phyloP scores from a whole-genome alignment of 2,113 vertebrate genomes.

The Pteruthius melanotis region DNA sequence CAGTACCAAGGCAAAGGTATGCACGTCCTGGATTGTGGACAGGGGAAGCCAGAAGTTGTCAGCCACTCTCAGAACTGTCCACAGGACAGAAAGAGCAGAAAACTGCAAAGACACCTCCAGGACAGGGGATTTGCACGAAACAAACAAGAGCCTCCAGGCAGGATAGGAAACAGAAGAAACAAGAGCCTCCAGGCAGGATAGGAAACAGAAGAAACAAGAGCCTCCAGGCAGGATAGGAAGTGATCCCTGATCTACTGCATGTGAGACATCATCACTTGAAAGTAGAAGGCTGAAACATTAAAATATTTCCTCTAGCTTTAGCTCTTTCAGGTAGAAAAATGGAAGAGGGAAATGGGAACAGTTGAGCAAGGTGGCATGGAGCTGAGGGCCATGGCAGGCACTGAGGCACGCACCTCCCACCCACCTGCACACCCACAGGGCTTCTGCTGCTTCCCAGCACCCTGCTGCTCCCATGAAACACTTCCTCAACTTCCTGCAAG shows the following conservation, averaged over 20 bases:
- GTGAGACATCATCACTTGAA: not conserved
- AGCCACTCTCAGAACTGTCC: not conserved
- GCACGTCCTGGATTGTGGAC: accelerated
- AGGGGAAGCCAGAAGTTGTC: not conserved
- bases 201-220: too few relatives aligned
- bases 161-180: not conserved
- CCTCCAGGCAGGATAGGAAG: not conserved
- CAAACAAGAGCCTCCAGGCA: not conserved
- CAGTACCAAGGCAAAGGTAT: not conserved
- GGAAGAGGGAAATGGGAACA: not conserved
- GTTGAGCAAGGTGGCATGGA: not conserved
- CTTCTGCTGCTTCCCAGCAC: not conserved
- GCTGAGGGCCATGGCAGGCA: not conserved
- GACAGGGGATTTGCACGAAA: not conserved
- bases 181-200: not conserved
- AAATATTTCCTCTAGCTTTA: not conserved
- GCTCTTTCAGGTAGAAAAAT: not conserved
- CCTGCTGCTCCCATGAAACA: accelerated
- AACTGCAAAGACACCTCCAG: not conserved
- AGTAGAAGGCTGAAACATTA: not conserved
- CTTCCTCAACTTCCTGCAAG: not conserved
- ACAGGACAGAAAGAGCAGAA: not conserved
- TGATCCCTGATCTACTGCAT: accelerated
- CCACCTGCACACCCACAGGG: accelerated
- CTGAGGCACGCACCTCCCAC: not conserved